Conservation (phyloP, 2,888 invertebrate genomes). For the Sylvicola cinctus region DNA sequence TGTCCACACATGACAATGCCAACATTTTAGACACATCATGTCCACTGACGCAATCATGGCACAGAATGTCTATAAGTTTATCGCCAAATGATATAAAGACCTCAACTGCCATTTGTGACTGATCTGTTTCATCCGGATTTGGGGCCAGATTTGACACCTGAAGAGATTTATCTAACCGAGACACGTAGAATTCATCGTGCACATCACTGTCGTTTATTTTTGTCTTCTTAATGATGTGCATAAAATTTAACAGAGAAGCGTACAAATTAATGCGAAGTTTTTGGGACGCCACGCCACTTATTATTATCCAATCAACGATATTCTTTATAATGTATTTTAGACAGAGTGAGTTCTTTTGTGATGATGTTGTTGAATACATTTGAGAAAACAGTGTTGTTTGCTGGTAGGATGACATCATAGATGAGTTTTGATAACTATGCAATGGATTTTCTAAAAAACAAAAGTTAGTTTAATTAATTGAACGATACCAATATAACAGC, state of each 20-base stretch:
- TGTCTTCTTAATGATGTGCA: slow-evolving; percentile 41
- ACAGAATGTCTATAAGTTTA: slow-evolving; percentile 57
- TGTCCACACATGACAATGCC: slow-evolving; percentile 61
- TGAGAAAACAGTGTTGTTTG: background rate
- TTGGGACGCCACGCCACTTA: slow-evolving; percentile 60
- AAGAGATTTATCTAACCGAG: slow-evolving; percentile 40
- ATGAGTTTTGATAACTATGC: background rate
- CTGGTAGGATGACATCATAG: background rate
- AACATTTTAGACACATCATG: slow-evolving; percentile 82
- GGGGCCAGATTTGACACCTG: slow-evolving; percentile 37
- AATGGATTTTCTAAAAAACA: too few relatives aligned
- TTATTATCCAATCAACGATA: slow-evolving; percentile 63
- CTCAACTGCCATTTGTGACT: slow-evolving; percentile 27
- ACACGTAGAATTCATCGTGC: slow-evolving; percentile 33
- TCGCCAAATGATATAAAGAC: slow-evolving; percentile 58
- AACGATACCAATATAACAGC: too few relatives aligned
- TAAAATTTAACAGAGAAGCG: slow-evolving; percentile 57
- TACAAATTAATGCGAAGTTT: slow-evolving; percentile 73
- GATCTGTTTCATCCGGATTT: slow-evolving; percentile 24
- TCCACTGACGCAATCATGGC: slow-evolving; percentile 71
- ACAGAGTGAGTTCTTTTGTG: slow-evolving; percentile 41
- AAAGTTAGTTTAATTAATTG: too few relatives aligned
- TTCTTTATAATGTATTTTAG: slow-evolving; percentile 52
- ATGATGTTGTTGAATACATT: slow-evolving; percentile 8
- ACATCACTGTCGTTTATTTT: background rate